Evolutionary conservation across 2,113 vertebrate genomes (phyloP).

Genomic region (Semnopithecus entellus): DNA sequence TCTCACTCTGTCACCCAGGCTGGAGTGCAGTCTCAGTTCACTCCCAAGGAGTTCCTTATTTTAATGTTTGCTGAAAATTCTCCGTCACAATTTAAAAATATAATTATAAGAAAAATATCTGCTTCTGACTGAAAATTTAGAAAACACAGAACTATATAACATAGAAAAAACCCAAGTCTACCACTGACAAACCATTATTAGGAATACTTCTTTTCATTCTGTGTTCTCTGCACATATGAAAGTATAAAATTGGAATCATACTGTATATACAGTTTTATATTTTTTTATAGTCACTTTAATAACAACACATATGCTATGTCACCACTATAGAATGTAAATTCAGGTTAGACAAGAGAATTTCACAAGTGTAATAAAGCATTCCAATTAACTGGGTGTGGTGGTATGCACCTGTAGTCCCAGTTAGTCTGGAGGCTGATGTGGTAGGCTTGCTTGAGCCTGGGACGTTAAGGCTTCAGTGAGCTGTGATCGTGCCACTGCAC

Average conservation of each 20-base stretch:
- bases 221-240: neutral
- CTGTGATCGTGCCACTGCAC: no score
- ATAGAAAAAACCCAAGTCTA: neutral
- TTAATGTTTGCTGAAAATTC: neutral
- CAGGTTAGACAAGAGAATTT: no score
- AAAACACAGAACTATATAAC: neutral
- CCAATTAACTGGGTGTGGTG: no score
- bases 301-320: no score
- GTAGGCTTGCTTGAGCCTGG: no score
- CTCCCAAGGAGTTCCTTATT: neutral
- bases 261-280: neutral
- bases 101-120: constrained; percentile 26
- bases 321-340: no score
- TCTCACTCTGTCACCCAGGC: no score
- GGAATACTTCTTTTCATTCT: neutral
- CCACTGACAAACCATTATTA: neutral
- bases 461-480: no score
- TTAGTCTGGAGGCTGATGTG: no score
- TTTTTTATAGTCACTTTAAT: neutral
- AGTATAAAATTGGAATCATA: neutral
- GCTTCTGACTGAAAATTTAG: neutral
- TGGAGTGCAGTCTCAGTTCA: no score
- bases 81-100: neutral
- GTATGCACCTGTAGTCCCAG: no score
- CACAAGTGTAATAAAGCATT: no score